Percentiles rank a stretch among this genome's conserved stretches.
Evolutionary conservation across 2,888 invertebrate genomes (phyloP).

Genomic region (Gastrophysa polygoni): DNA sequence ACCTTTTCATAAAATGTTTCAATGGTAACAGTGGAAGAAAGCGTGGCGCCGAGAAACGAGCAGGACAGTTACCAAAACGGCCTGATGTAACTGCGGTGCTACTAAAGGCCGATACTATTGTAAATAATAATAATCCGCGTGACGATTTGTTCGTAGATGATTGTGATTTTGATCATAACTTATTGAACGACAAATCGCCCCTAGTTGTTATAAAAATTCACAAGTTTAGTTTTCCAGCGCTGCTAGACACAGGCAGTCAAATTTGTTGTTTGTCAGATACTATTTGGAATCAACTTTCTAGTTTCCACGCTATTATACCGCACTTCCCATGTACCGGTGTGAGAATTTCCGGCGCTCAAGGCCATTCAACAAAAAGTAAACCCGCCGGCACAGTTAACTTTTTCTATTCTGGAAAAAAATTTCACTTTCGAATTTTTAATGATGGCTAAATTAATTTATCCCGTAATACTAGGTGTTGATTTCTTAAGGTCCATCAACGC

Average conservation of each 20-base stretch:
- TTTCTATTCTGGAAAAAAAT: too few species aligned
- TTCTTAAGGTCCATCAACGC: not conserved
- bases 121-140: not conserved
- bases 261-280: not conserved
- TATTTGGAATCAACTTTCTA: not conserved
- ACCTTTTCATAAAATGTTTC: not conserved
- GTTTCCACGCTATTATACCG: not conserved
- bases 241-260: not conserved
- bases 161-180: not conserved
- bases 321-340: slow-evolving; percentile 2
- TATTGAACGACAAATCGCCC: not conserved
- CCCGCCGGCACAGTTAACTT: too few species aligned
- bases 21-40: not conserved
- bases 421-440: not conserved
- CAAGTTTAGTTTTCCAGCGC: not conserved
- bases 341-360: slow-evolving; percentile 16
- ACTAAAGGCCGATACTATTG: not conserved
- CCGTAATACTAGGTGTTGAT: not conserved
- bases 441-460: not conserved
- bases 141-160: not conserved
- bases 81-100: not conserved
- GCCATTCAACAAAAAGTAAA: not conserved
- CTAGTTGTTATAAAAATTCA: not conserved
- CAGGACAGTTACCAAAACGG: not conserved
- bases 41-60: not conserved